Evolutionary conservation across 2,113 vertebrate species (phyloP).

Genomic region (Labeo catla): DNA sequence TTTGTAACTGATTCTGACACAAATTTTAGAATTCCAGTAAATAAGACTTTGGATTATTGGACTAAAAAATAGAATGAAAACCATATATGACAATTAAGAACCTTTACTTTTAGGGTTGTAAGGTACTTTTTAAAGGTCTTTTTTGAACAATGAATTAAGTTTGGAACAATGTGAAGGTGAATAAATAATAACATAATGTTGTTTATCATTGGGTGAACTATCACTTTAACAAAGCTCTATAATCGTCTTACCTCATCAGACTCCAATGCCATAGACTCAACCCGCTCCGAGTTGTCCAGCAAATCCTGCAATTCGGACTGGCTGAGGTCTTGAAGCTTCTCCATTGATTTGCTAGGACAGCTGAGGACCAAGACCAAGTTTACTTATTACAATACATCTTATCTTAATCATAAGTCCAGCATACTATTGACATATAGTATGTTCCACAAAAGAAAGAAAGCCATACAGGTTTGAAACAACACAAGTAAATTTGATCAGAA

Average conservation of each 20-base stretch:
- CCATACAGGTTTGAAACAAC: background rate
- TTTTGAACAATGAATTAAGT: too few relatives aligned
- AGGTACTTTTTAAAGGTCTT: too few relatives aligned
- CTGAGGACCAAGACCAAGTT: slow-evolving; percentile 62
- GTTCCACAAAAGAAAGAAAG: background rate
- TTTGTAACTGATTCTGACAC: background rate
- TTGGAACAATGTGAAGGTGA: background rate
- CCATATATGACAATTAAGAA: too few relatives aligned
- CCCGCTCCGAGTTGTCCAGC: slow-evolving; percentile 75
- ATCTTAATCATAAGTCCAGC: background rate
- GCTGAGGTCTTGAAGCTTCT: slow-evolving; percentile 80
- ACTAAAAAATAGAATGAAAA: too few relatives aligned
- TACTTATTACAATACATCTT: background rate
- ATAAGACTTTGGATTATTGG: background rate
- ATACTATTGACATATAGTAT: too few relatives aligned
- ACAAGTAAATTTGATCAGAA: background rate
- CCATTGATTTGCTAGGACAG: slow-evolving; percentile 80
- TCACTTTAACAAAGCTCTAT: background rate
- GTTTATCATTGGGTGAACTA: background rate
- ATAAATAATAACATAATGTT: background rate
- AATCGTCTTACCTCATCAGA: slow-evolving; percentile 75
- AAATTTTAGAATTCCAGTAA: background rate
- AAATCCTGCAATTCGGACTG: slow-evolving; percentile 80
- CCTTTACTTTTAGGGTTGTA: too few relatives aligned
- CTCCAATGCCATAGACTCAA: slow-evolving; percentile 79